A percentile compares a stretch with the other conserved stretches of the same genome.
Conservation (phyloP, 1,140 invertebrate species). For the Planococcus citri region DNA sequence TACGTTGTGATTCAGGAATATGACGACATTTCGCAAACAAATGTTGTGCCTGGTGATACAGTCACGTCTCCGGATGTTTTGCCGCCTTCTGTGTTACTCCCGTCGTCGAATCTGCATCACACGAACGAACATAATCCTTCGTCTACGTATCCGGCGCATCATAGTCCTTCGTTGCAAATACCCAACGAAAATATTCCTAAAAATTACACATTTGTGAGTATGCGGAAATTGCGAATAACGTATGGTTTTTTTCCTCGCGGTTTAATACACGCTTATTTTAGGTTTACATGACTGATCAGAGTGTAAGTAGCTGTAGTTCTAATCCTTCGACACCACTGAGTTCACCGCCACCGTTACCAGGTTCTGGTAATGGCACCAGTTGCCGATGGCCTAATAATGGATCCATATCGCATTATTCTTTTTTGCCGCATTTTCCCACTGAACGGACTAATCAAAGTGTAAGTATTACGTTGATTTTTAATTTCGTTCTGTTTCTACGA, state of each 20-base stretch:
- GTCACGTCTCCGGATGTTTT: not conserved
- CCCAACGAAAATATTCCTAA: slow-evolving; percentile 13
- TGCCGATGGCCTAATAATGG: slow-evolving; percentile 30
- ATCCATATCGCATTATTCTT: slow-evolving; percentile 30
- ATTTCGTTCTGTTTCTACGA: not conserved
- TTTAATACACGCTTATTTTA: not conserved
- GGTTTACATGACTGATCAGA: slow-evolving; percentile 77
- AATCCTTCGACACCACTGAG: slow-evolving; percentile 79
- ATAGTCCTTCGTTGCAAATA: slow-evolving; percentile 11
- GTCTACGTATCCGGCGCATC: slow-evolving; percentile 4
- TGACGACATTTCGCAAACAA: slow-evolving; percentile 1
- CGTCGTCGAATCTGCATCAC: slow-evolving; percentile 8
- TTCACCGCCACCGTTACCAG: slow-evolving; percentile 53
- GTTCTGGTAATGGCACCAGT: slow-evolving; percentile 26
- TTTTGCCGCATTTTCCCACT: slow-evolving; percentile 31
- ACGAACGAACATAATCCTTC: not conserved
- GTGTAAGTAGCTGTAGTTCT: slow-evolving; percentile 82
- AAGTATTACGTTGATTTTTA: slow-evolving; percentile 31
- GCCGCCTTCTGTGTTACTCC: not conserved
- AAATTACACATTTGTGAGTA: slow-evolving; percentile 13
- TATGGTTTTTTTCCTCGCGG: no score
- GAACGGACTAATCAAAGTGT: slow-evolving; percentile 37
- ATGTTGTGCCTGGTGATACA: not conserved
- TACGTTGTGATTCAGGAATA: not conserved
- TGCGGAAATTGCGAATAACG: not conserved